Percentiles rank a stretch among this genome's conserved stretches.
Conservation (phyloP, 1,140 invertebrate species). For the Heliconius congener region DNA sequence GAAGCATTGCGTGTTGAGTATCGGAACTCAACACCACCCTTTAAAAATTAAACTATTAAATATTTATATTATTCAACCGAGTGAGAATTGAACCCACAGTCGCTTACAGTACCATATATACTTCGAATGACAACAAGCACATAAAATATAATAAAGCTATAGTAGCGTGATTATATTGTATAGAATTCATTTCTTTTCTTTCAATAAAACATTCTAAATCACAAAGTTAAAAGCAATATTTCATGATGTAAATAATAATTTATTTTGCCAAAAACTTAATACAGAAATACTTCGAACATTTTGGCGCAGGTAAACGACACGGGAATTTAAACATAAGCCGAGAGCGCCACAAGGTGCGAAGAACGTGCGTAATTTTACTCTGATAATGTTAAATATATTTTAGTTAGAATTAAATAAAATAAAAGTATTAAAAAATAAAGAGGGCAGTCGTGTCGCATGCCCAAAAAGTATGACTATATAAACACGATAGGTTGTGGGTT, state of each 20-base stretch:
- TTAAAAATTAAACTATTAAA: too few relatives aligned
- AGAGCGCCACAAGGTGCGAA: background rate
- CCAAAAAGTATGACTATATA: too few relatives aligned
- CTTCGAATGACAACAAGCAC: background rate
- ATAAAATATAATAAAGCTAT: background rate
- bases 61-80: too few relatives aligned
- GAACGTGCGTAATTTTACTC: background rate
- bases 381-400: background rate
- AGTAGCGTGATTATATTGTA: background rate
- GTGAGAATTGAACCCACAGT: too few relatives aligned
- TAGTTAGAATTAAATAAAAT: background rate
- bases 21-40: too few relatives aligned
- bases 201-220: background rate
- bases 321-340: slow-evolving; percentile 2
- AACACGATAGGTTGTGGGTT: too few relatives aligned
- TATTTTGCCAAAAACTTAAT: background rate
- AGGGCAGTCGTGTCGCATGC: too few relatives aligned
- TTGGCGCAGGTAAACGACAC: background rate
- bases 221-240: background rate
- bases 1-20: too few relatives aligned
- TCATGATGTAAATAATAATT: background rate
- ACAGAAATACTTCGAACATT: background rate
- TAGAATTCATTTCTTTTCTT: background rate
- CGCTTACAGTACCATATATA: too few relatives aligned
- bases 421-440: too few relatives aligned